phyloP scores from a whole-genome alignment of 2,797 vertebrate species.

The Austrolebias charrua region DNA sequence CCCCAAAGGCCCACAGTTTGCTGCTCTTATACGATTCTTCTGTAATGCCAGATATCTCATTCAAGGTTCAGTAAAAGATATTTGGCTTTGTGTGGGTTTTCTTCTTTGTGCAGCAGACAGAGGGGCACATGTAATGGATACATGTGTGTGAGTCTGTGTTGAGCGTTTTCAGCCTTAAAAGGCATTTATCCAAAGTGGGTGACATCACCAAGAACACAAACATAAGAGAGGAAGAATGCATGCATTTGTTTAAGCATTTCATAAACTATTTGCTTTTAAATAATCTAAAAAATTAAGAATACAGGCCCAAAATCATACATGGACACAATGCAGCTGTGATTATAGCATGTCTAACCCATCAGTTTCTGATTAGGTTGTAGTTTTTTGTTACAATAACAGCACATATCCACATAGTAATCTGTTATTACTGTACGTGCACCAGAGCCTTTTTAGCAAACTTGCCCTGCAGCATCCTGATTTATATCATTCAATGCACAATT shows the following conservation, averaged over 20 bases:
- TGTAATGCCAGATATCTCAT: conserved; percentile 49
- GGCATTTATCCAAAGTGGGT: no score
- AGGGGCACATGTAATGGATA: no score
- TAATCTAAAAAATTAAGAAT: neutral
- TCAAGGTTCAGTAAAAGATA: conserved; percentile 35
- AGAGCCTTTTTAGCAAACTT: conserved; percentile 2
- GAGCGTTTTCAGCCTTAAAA: no score
- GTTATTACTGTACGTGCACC: neutral
- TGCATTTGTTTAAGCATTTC: no score
- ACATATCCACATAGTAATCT: neutral
- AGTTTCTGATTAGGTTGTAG: neutral
- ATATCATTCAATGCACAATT: neutral
- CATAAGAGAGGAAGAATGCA: no score
- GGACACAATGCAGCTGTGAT: no score
- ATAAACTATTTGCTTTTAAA: neutral
- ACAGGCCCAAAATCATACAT: neutral
- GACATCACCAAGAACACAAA: no score
- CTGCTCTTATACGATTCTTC: conserved; percentile 52
- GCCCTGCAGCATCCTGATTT: neutral
- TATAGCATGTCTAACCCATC: no score
- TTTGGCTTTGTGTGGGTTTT: neutral
- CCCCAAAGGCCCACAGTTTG: conserved; percentile 6
- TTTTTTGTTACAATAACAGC: neutral
- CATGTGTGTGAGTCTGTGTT: no score
- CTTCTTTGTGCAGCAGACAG: no score